phyloP scores from a whole-genome alignment of 1,140 invertebrate genomes.

The Megalonaias nervosa region DNA sequence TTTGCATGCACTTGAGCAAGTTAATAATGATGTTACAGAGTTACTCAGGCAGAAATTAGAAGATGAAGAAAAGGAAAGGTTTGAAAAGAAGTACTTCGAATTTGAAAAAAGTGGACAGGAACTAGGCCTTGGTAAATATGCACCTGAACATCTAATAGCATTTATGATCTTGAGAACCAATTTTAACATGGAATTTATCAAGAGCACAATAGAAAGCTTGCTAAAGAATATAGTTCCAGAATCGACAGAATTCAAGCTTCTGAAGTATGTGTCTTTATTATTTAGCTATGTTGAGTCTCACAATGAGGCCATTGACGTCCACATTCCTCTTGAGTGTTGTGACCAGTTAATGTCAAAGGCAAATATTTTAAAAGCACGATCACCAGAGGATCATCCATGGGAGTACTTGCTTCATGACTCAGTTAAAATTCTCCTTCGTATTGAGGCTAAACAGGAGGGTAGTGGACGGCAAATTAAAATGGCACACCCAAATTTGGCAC shows the following conservation, averaged over 20 bases:
- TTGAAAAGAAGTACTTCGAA: slow-evolving; percentile 5
- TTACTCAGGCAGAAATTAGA: not conserved
- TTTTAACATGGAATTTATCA: slow-evolving; percentile 24
- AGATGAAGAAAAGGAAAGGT: slow-evolving; percentile 19
- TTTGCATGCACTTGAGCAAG: no score
- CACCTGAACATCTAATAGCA: slow-evolving; percentile 23
- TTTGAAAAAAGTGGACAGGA: slow-evolving; percentile 6
- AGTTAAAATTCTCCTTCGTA: slow-evolving; percentile 13
- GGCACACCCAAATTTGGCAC: slow-evolving; percentile 19
- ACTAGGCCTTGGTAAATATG: not conserved
- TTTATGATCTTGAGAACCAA: slow-evolving; percentile 29
- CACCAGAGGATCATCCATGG: not conserved
- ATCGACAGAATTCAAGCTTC: slow-evolving; percentile 23
- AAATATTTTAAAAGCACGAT: not conserved
- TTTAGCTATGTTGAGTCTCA: slow-evolving; percentile 4
- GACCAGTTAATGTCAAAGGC: slow-evolving; percentile 14
- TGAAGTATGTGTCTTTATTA: slow-evolving; percentile 20
- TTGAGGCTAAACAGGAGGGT: slow-evolving; percentile 21
- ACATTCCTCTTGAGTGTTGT: slow-evolving; percentile 32
- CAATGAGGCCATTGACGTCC: slow-evolving; percentile 1
- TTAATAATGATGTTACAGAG: not conserved
- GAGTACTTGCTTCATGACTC: not conserved
- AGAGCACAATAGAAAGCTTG: slow-evolving; percentile 17
- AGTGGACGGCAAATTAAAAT: slow-evolving; percentile 29
- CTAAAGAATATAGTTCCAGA: not conserved